Percentiles rank a stretch among this genome's conserved stretches.
Conservation (phyloP, 2,888 invertebrate species). For the Notocelia uddmanniana region DNA sequence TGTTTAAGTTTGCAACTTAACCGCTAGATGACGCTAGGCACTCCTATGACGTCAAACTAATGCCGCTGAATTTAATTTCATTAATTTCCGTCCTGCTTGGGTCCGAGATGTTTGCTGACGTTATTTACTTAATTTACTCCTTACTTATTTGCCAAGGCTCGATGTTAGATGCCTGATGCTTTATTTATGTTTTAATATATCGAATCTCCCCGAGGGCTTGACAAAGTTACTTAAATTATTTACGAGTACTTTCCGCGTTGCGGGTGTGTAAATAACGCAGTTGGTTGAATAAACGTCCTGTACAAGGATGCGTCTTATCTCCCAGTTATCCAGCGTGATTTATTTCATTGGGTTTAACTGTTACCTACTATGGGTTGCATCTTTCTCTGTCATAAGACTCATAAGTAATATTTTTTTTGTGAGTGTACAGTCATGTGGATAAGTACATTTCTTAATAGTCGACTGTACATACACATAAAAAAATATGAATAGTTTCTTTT, state of each 20-base stretch:
- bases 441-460: too few relatives aligned
- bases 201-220: conserved; percentile 21
- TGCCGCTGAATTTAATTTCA: conserved; percentile 46
- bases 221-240: conserved; percentile 40
- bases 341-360: conserved; percentile 8
- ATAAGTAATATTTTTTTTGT: too few relatives aligned
- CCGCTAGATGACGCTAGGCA: conserved; percentile 35
- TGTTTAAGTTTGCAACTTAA: conserved; percentile 37
- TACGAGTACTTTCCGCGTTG: conserved; percentile 36
- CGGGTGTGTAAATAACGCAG: conserved; percentile 41
- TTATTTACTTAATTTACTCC: conserved; percentile 43
- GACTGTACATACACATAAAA: too few relatives aligned
- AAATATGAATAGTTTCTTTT: too few relatives aligned
- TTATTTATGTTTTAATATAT: conserved; percentile 41
- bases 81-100: conserved; percentile 44
- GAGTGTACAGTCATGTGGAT: too few relatives aligned
- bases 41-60: conserved; percentile 46
- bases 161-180: conserved; percentile 17
- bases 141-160: conserved; percentile 29
- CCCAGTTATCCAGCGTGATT: conserved; percentile 2
- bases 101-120: conserved; percentile 41
- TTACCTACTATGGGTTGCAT: too few relatives aligned
- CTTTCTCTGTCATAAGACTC: too few relatives aligned
- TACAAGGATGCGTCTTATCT: conserved; percentile 20
- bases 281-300: conserved; percentile 11